These are phyloP conservation scores for Stenopsyche tienmushanensis DNA, from an alignment of 1,140 invertebrate species.

Conservation along the genomic window DNA sequence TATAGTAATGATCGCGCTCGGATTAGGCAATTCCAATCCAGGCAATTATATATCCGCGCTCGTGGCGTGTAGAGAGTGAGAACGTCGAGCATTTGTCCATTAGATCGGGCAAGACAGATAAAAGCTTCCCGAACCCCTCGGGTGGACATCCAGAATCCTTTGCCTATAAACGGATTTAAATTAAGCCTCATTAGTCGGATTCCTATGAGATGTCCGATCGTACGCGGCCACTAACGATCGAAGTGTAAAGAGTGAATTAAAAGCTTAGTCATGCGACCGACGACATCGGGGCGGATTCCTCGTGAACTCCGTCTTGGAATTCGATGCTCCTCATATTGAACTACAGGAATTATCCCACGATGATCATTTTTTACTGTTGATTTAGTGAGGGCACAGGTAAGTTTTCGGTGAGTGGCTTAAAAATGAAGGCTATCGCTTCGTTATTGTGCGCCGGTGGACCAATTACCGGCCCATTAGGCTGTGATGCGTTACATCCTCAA, in stretches of 20 bases:
- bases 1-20: too few species aligned
- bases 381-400: background rate
- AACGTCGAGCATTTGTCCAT: conserved; percentile 14
- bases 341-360: conserved; percentile 27
- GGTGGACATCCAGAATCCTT: conserved; percentile 16
- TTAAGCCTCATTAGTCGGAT: conserved; percentile 35
- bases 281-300: too few species aligned
- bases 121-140: background rate
- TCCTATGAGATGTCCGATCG: conserved; percentile 17
- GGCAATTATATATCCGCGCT: conserved; percentile 6
- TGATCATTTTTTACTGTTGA: conserved; percentile 10
- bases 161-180: conserved; percentile 34
- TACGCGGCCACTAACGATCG: too few species aligned
- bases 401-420: background rate
- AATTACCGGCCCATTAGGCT: conserved; percentile 39
- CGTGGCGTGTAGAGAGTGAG: too few species aligned
- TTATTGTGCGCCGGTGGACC: conserved; percentile 30
- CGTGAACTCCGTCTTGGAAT: background rate
- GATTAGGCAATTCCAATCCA: background rate
- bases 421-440: conserved; percentile 12
- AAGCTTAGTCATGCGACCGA: too few species aligned
- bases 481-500: conserved; percentile 40
- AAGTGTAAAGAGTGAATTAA: too few species aligned
- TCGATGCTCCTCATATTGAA: background rate
- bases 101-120: conserved; percentile 14